Evolutionary conservation across 2,797 vertebrate species (phyloP), one percentile per base, ranked within the genome.

Genomic region (Yasuhikotakia modesta): DNA sequence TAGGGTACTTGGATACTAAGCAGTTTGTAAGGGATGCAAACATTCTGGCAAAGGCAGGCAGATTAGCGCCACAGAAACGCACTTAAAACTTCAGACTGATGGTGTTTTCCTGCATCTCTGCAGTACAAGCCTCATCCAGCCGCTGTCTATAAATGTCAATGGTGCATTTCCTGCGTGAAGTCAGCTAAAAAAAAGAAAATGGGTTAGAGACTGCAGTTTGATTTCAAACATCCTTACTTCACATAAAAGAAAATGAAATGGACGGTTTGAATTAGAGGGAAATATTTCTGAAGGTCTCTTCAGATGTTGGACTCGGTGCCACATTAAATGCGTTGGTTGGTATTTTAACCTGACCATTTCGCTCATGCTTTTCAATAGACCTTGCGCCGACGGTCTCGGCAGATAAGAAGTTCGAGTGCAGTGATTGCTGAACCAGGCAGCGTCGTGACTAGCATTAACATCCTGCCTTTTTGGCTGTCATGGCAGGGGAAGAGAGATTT

Each of bases 361-460:
- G 8, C 50, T 67, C 45, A 22, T 58, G 45, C 27, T 32, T 60
- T 50, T 45, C 53, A 69, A 69, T 68, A 70, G 35, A 55, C 69
- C 82, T 80, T 76, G 50, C 12, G 19, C 45, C 58, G 79, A 72
- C 74, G 61, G 52, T 64, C 48, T 68, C 19, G 14, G 22, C 30
- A 27, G 75, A 70, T 76, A 70, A 71, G 75, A 60, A 64, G 65
- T 46, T 81, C 45, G 64, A 58, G 68, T 68, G 50, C 35, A 22
- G 57, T 50, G 76, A 19, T 35, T 70, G 19, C 52, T 66, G 55
- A 68, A 80, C 69, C 58, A 52, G 52, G n/a, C 58, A n/a, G 64
- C 58, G 32, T 45, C 68, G 35, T 73, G 72, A 79, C 72, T 71
- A 76, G 68, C 55, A 45, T 71, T 81, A 72, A 81, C 73, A 45